Base-by-base conservation (phyloP, 1,140 invertebrate species). In the Yoshiicerus persimilis region DNA sequence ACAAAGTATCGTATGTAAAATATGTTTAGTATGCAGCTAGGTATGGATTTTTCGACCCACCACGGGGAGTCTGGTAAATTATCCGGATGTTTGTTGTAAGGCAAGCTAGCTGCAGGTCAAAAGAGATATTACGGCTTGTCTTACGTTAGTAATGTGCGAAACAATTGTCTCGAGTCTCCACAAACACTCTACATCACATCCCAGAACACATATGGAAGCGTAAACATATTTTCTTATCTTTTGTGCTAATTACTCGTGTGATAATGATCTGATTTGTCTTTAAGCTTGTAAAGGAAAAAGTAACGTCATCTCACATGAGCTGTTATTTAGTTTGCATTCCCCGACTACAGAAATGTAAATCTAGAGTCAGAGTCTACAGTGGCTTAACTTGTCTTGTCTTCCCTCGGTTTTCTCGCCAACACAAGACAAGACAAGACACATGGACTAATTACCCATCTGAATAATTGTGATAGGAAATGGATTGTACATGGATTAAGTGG, bases 211-310 rank as follows among this genome's bases (percentile, higher is more conserved):
- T 56, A 56, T n/a, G n/a, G 47, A 56, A 56, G 47, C 47, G 47
- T 56, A 56, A 56, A 56, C 47, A 56, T n/a, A 56, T 56, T 36
- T 80, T 38, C 75, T 38, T 80, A 80, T 80, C 75, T 80, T 80
- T 80, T n/a, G 75, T 25, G 75, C 75, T 80, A 80, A 80, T 80
- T 80, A 80, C 75, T 80, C 34, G 2, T 1, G 27, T 36, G 75
- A 80, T 80, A 36, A 80, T 80, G 75, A 80, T 80, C 75, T 80
- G 75, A 80, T 80, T 36, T 80, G 75, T 80, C 75, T 80, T 36
- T 30, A 80, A 80, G 75, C 32, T 34, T 80, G 66, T 80, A 80
- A 34, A 13, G 30, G n/a, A 16, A 36, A 80, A 80, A 20, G 75
- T 38, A 80, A 80, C 32, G 75, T 70, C 66, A 30, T 70, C 66